These are phyloP conservation scores for Bostrychus sinensis DNA, from an alignment of 2,113 vertebrate genomes.

Conservation along the genomic window DNA sequence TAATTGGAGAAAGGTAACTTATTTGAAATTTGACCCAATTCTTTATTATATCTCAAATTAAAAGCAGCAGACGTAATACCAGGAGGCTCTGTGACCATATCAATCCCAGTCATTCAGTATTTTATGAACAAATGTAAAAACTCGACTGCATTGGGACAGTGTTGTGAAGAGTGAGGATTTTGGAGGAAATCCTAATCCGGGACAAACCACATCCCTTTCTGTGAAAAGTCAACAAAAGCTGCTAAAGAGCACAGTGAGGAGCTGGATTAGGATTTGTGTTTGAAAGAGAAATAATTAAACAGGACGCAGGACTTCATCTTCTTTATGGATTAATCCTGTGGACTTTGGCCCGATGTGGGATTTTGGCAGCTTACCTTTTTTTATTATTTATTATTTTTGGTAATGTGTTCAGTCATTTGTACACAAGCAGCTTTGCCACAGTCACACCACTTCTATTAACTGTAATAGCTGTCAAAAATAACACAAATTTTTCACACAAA, in stretches of 20 bases:
- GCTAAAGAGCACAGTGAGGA: conserved; percentile 9
- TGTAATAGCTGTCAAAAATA: too few relatives aligned
- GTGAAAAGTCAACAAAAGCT: conserved; percentile 1
- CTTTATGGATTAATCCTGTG: conserved; percentile 39
- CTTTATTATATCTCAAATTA: too few relatives aligned
- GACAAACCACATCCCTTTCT: not conserved
- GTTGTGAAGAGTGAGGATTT: too few relatives aligned
- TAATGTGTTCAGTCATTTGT: not conserved
- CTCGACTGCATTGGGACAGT: too few relatives aligned
- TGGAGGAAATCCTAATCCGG: too few relatives aligned
- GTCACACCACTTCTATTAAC: not conserved
- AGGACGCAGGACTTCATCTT: conserved; percentile 29
- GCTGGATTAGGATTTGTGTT: conserved; percentile 44
- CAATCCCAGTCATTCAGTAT: too few relatives aligned
- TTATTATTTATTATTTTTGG: conserved; percentile 12
- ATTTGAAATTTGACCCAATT: too few relatives aligned
- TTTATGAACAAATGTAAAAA: too few relatives aligned
- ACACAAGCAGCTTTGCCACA: not conserved
- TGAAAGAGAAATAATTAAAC: conserved; percentile 33
- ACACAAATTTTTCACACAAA: too few relatives aligned
- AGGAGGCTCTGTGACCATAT: too few relatives aligned
- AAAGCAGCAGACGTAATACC: too few relatives aligned
- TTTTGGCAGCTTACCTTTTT: conserved; percentile 11
- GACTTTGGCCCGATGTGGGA: conserved; percentile 20
- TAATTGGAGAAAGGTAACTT: too few relatives aligned